Base-by-base conservation (phyloP, 2,888 invertebrate species). In the Ctenicera cuprea region DNA sequence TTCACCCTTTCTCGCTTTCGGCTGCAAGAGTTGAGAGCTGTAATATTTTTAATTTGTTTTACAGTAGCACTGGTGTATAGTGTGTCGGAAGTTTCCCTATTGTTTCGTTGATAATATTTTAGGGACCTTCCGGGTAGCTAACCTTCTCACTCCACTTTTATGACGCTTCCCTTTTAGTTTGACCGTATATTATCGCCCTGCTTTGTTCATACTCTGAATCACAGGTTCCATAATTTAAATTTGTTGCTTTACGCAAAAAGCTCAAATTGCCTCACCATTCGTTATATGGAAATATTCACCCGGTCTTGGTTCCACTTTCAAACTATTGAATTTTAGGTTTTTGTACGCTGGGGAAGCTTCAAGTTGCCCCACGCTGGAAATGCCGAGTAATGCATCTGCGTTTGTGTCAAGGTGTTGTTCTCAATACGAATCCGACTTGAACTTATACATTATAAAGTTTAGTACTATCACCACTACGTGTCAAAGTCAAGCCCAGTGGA, bases 91-190 rank as follows among this genome's bases (percentile, higher is more conserved):
- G 82, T 83, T 80, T 80, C 81, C 83, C 85, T 83, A 85, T 85
- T 85, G 85, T 85, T 83, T 83, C 81, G 80, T 80, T 83, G 85
- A 85, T 85, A 85, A 85, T 85, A 85, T 85, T 85, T 85, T 83
- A 85, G 84, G 83, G 81, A 78, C 83, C 82, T 85, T 85, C 84
- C 85, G 83, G 83, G 75, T 83, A 82, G 82, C 79, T 80, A 82
- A 79, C 81, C 79, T 74, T 77, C 72, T 75, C 76, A 74, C 80
- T 64, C 81, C 79, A 82, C 83, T 81, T 83, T 83, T 83, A 83
- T 83, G 83, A 82, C 83, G 80, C 83, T 84, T 83, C 83, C 83
- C 82, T 82, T 83, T 83, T 83, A 81, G 81, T 82, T 80, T 80
- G 76, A 79, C 81, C 82, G 82, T 82, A 82, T 80, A 81, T 82